phyloP scores from a whole-genome alignment of 2,888 invertebrate species.

The Cephus pulcher region DNA sequence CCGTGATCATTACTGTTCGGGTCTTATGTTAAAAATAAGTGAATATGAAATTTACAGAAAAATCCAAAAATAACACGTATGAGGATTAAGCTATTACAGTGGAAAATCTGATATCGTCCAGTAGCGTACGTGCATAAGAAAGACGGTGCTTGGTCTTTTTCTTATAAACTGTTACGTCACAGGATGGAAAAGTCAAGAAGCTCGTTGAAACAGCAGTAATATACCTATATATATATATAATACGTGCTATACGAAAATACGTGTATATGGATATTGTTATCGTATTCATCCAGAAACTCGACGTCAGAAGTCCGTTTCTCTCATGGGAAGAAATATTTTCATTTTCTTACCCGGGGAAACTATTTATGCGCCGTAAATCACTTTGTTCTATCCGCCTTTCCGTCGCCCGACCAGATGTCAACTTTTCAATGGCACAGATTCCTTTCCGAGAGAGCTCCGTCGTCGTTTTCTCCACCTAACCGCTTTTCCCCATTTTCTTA shows the following conservation, averaged over 20 bases:
- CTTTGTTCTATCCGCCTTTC: background rate
- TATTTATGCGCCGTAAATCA: background rate
- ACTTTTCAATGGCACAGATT: conserved; percentile 38
- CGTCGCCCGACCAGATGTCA: conserved; percentile 24
- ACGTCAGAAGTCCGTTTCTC: background rate
- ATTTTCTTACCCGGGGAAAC: background rate
- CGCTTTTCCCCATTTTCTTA: conserved; percentile 1
- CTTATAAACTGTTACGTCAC: background rate
- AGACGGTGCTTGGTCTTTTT: background rate
- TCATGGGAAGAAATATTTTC: background rate
- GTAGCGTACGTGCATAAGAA: background rate
- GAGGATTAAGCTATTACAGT: background rate
- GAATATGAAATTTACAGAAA: background rate
- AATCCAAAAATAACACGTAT: background rate
- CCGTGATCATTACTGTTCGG: background rate
- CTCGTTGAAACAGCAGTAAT: background rate
- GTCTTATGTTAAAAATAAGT: background rate
- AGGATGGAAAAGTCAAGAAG: background rate
- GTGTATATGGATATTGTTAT: background rate
- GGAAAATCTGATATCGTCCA: background rate
- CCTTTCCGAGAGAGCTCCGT: conserved; percentile 18
- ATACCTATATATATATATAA: background rate
- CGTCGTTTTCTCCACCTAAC: conserved; percentile 7
- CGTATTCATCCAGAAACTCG: background rate
- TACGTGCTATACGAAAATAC: background rate